Base-by-base conservation (phyloP, 2,888 invertebrate genomes). In the Drosophila koepferae region DNA sequence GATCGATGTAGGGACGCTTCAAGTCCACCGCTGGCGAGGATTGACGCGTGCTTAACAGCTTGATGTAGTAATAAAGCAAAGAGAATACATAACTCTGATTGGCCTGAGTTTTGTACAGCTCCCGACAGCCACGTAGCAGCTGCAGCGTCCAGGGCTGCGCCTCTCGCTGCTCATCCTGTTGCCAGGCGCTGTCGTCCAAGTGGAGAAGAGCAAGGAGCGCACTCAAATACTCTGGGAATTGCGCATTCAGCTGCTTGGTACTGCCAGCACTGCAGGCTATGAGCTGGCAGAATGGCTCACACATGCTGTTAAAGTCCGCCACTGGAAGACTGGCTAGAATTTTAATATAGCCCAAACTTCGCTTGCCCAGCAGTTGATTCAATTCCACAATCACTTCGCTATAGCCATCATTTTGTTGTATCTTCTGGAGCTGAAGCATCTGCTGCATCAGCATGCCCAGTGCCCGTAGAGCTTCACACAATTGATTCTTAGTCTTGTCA, bases 21-120 rank as follows among this genome's bases (percentile, higher is more conserved):
- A 92, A 81, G n/a, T 86, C 80, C 0, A 40, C 36, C 14, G 28
- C 12, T 20, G 18, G 53, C 0, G 61, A 53, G 0, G 64, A 40
- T 1, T 77, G 76, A 10, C 82, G 78, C 0, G 66, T 71, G 51
- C 73, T 81, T 0, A 90, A 9, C 16, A 92, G 40, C 66, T 92
- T 92, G 0, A 91, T 54, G 40, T 90, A 87, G 60, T 90, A 91
- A 63, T 92, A 91, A 2, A 91, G 67, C 38, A 91, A 54, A 18
- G 83, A 82, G 2, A 91, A 61, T 2, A 67, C 74, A 62, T 89
- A 83, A 4, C 73, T 65, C 7, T 89, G 80, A 1, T 74, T 46
- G 8, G 81, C 74, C 6, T 82, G 55, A 7, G 63, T 64, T 53
- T 87, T 84, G 46, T 91, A 76, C 0, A 82, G 64, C 7, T 81